Percentiles rank a stretch among this genome's conserved stretches.
phyloP scores from a whole-genome alignment of 2,888 invertebrate species.

The Exephanes ischioxanthus region DNA sequence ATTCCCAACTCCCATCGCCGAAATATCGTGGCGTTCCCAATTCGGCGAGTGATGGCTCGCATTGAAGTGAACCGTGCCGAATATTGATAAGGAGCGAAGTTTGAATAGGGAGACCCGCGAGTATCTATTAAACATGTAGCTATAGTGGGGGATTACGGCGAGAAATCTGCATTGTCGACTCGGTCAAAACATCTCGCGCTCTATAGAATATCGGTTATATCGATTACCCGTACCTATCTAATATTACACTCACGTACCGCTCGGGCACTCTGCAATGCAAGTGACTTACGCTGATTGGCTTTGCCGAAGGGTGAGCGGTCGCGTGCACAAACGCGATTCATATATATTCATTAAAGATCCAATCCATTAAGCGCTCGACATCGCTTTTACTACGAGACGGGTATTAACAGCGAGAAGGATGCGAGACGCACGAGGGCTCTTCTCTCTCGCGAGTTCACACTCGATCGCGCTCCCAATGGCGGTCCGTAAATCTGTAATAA shows the following conservation, averaged over 20 bases:
- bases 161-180: not conserved
- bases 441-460: conserved; percentile 38
- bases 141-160: not conserved
- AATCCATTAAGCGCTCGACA: conserved; percentile 63
- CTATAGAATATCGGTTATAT: conserved; percentile 21
- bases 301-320: conserved; percentile 26
- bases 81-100: not conserved
- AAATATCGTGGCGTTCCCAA: not conserved
- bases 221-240: conserved; percentile 17
- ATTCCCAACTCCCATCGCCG: not conserved
- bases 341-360: conserved; percentile 69
- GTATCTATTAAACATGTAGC: conserved; percentile 7
- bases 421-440: conserved; percentile 19
- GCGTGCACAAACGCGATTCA: conserved; percentile 55
- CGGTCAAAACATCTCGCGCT: conserved; percentile 3
- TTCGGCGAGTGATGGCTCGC: not conserved
- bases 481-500: conserved; percentile 33
- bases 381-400: conserved; percentile 15
- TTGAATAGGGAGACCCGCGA: not conserved
- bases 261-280: conserved; percentile 50
- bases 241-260: conserved; percentile 30
- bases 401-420: conserved; percentile 32
- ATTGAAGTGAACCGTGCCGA: not conserved
- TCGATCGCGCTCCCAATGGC: conserved; percentile 26
- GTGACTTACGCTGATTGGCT: conserved; percentile 65